Evolutionary conservation across 1,140 invertebrate genomes (phyloP).

Genomic region (Lutraria rhynchaena): DNA sequence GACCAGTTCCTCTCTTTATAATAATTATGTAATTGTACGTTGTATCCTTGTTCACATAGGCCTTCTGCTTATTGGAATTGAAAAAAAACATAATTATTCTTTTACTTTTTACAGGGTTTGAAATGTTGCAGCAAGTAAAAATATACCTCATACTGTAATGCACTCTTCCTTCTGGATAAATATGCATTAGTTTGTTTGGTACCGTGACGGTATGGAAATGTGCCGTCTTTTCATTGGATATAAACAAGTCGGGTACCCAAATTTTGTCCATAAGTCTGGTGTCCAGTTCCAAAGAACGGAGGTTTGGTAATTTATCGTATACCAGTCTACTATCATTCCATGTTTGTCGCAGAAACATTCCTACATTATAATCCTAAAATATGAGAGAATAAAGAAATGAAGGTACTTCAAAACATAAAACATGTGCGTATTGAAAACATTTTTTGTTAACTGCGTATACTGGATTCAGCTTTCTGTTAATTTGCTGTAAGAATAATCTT

Average conservation of each 20-base stretch:
- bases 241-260: conserved; percentile 88
- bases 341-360: conserved; percentile 69
- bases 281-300: conserved; percentile 83
- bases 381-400: not conserved
- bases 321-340: conserved; percentile 69
- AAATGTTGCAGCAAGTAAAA: no score
- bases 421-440: no score
- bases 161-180: conserved; percentile 86
- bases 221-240: conserved; percentile 87
- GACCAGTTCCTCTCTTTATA: no score
- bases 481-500: no score
- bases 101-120: no score
- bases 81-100: no score
- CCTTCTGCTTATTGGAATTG: no score
- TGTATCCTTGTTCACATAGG: no score
- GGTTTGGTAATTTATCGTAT: conserved; percentile 56
- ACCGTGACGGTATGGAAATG: conserved; percentile 81
- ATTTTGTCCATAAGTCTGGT: conserved; percentile 91
- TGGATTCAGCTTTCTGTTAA: no score
- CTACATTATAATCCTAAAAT: conserved; percentile 71
- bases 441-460: no score
- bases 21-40: no score
- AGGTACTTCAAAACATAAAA: no score
- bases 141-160: conserved; percentile 83
- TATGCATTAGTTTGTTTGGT: conserved; percentile 85